Evolutionary conservation across 2,797 vertebrate species (phyloP).

Genomic region (Numenius phaeopus): DNA sequence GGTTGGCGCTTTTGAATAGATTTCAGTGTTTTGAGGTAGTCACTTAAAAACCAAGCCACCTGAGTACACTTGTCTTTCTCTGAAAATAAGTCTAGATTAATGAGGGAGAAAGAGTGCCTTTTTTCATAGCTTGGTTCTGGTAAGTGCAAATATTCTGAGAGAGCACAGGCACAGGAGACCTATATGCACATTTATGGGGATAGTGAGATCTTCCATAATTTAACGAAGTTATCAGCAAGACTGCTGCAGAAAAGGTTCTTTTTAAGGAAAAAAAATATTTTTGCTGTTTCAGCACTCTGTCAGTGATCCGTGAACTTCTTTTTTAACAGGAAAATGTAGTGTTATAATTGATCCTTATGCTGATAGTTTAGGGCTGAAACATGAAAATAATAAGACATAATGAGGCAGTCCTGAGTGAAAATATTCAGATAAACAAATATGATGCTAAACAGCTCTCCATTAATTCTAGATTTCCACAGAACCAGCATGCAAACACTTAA

Average conservation of each 20-base stretch:
- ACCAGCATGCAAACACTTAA: not conserved
- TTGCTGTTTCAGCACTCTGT: conserved; percentile 5
- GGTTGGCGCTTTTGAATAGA: not conserved
- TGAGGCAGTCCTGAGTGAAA: not conserved
- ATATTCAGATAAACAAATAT: conserved; percentile 2
- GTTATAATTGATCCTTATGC: not conserved
- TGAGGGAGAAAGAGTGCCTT: not conserved
- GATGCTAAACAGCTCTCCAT: not conserved
- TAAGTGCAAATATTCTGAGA: not conserved
- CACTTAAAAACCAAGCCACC: not conserved
- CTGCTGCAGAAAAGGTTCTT: not conserved
- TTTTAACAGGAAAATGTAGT: not conserved
- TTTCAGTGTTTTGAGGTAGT: not conserved
- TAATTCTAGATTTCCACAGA: not conserved
- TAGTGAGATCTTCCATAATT: conserved; percentile 25
- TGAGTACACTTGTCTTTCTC: not conserved
- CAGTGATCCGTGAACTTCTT: not conserved
- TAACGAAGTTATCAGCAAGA: not conserved
- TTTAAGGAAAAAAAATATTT: not conserved
- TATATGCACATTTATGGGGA: not conserved
- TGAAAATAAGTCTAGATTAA: conserved; percentile 12
- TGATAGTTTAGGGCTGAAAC: conserved; percentile 5
- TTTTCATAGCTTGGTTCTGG: not conserved
- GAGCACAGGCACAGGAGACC: not conserved
- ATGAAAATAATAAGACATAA: not conserved